phyloP scores from a whole-genome alignment of 2,888 invertebrate genomes.

The Tinea semifulvella region DNA sequence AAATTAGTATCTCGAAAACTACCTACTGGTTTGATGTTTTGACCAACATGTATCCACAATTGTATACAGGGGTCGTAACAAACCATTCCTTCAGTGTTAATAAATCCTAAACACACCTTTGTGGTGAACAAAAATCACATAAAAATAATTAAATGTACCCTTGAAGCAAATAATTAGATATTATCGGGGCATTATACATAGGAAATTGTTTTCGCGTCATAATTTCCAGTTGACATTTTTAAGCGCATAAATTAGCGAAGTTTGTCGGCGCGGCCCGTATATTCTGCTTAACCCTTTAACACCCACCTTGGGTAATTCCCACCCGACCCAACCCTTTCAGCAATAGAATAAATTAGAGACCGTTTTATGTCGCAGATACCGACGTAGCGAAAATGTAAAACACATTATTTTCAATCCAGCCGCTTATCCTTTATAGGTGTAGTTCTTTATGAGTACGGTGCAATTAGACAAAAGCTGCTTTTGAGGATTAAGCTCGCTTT shows the following conservation, averaged over 20 bases:
- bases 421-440: conserved; percentile 63
- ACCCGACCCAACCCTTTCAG: conserved; percentile 65
- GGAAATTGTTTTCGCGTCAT: conserved; percentile 65
- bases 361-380: conserved; percentile 66
- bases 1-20: no score
- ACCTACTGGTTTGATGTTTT: no score
- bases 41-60: no score
- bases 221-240: conserved; percentile 67
- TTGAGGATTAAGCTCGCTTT: conserved; percentile 48
- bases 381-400: conserved; percentile 62
- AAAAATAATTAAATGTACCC: not conserved
- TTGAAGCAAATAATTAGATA: conserved; percentile 4
- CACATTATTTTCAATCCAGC: conserved; percentile 65
- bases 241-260: conserved; percentile 67
- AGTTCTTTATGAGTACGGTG: conserved; percentile 54
- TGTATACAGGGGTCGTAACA: no score
- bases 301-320: conserved; percentile 68
- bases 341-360: conserved; percentile 67
- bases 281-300: conserved; percentile 67
- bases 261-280: conserved; percentile 61
- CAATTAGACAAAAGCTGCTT: conserved; percentile 58
- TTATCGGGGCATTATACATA: conserved; percentile 19
- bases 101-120: no score
- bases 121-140: not conserved
- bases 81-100: no score